Evolutionary conservation across 2,113 vertebrate species (phyloP), one percentile per base, ranked within the genome.

Genomic region (Galbula dea): DNA sequence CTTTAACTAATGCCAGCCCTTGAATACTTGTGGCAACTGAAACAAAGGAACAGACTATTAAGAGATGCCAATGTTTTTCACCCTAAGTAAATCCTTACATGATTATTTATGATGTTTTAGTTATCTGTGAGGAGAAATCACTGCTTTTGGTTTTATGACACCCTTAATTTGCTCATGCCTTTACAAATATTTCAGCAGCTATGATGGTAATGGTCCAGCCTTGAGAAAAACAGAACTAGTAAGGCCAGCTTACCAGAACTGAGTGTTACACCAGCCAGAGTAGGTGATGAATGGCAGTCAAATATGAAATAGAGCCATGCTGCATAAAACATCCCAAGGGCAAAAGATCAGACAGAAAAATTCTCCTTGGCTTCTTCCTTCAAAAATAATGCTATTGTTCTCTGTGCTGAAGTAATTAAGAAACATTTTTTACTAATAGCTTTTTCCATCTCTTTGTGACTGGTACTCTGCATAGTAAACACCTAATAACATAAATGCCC

Each of bases 311-410:
- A 77, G 15, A 86, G 26, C 74, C 80, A 84, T 65, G 49, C 39
- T 83, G 82, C 93, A 90, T 46, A 96, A 95, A 94, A 84, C 37
- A 52, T 66, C 69, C 45, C 6, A 11, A 78, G 76, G 80, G 79
- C 63, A 89, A 68, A 94, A 86, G 68, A 94, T 78, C 72, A 83
- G 48, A 71, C 43, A 57, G 52, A 90, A 59, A 51, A 88, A 59
- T 52, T 59, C 92, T 83, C 65, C 59, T 76, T 58, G 90, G 95
- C 83, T 69, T 52, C 49, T 65, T 94, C 95, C 88, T 96, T 96
- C 85, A 92, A 87, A 86, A 92, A 74, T 24, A 93, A 88, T 32
- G 54, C 59, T 76, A 78, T 83, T 80, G 54, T 86, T 79, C 51
- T 86, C 41, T 71, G 54, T 72, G 63, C 67, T 89, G 71, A 96